Evolutionary conservation across 2,797 vertebrate species (phyloP).

Genomic region (Urocyon cinereoargenteus): DNA sequence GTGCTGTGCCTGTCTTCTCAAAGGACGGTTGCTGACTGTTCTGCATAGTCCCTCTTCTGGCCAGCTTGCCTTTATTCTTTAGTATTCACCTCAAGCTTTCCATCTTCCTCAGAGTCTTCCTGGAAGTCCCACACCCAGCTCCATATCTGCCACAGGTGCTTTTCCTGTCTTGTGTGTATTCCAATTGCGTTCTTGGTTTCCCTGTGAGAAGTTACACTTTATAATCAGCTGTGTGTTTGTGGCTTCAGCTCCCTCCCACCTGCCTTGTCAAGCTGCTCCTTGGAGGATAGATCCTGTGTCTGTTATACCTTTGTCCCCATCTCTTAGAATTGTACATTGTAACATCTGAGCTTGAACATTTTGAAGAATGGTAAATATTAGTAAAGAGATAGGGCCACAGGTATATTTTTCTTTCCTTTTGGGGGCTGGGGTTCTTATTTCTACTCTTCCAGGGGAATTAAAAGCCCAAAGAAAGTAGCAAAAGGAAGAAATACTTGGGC

Average conservation of each 20-base stretch:
- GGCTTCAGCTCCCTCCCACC: not conserved
- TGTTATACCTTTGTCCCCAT: not conserved
- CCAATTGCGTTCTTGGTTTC: not conserved
- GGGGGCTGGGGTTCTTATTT: not conserved
- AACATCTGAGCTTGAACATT: not conserved
- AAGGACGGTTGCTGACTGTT: not conserved
- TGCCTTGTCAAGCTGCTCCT: not conserved
- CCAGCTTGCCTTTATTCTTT: not conserved
- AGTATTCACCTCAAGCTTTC: not conserved
- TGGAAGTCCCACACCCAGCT: not conserved
- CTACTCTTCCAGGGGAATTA: not conserved
- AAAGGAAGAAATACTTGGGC: not conserved
- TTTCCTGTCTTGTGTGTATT: not conserved
- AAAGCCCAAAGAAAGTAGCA: not conserved
- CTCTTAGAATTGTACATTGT: not conserved
- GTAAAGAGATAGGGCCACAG: not conserved
- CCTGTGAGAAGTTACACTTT: not conserved
- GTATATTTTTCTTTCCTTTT: not conserved
- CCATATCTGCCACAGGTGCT: not conserved
- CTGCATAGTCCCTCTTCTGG: not conserved
- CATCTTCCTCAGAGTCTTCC: not conserved
- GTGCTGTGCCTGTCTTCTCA: not conserved
- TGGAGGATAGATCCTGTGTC: not conserved
- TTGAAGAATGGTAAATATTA: slow-evolving; percentile 41
- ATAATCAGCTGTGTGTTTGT: not conserved